A percentile compares a stretch with the other conserved stretches of the same genome.
These are phyloP conservation scores for Eupithecia insigniata DNA, from an alignment of 2,888 invertebrate genomes.

Conservation along the genomic window DNA sequence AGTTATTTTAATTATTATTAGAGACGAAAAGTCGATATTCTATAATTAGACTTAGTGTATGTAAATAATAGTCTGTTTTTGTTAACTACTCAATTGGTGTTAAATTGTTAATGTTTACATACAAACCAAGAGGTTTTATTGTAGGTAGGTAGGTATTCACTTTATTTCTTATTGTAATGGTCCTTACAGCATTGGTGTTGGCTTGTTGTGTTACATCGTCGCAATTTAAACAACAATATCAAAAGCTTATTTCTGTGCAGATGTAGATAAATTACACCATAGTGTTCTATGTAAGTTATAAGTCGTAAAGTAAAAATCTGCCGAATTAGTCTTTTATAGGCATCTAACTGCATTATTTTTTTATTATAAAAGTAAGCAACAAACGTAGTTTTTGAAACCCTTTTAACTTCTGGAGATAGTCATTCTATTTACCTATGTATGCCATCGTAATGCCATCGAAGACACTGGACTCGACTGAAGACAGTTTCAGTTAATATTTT, in stretches of 20 bases:
- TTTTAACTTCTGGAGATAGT: conserved; percentile 64
- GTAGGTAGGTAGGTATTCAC: conserved; percentile 30
- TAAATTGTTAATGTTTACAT: conserved; percentile 78
- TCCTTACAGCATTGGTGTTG: conserved; percentile 40
- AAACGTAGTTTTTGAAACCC: conserved; percentile 71
- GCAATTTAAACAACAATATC: conserved; percentile 37
- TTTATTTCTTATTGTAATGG: conserved; percentile 1
- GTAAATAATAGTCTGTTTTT: conserved; percentile 80
- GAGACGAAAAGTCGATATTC: conserved; percentile 70
- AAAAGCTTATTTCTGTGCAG: conserved; percentile 48
- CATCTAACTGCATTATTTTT: conserved; percentile 54
- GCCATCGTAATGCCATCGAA: conserved; percentile 5
- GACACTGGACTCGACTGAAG: neutral
- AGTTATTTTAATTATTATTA: neutral
- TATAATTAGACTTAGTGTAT: conserved; percentile 60
- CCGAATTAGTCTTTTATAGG: conserved; percentile 81
- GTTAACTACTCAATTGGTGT: conserved; percentile 79
- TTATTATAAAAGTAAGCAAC: conserved; percentile 52
- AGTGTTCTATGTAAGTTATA: conserved; percentile 70
- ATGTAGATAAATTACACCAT: conserved; percentile 64
- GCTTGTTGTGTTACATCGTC: conserved; percentile 33
- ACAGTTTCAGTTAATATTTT: neutral
- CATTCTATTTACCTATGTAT: conserved; percentile 59
- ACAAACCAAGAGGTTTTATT: conserved; percentile 57
- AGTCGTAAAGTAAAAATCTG: conserved; percentile 68